Evolutionary conservation across 2,888 invertebrate species (phyloP), one percentile per base, ranked within the genome.

Genomic region (Mythimna pallens): DNA sequence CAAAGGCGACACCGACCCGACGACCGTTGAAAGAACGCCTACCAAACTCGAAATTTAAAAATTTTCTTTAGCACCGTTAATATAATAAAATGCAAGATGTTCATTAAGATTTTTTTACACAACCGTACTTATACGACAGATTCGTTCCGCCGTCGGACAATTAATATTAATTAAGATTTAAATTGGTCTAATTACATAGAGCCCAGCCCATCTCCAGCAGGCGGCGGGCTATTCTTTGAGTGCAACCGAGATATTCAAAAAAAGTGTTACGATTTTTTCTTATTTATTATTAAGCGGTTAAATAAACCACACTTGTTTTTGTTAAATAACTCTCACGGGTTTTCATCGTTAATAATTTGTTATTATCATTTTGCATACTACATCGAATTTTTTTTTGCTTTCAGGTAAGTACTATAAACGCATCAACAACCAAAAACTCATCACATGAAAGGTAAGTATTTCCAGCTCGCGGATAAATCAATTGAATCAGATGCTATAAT

Each of bases 141-240:
- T 96, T 95, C 95, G 94, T 94, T 94, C 94, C 93, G 94, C 93
- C 95, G 93, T 94, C 91, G 90, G 91, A 95, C 96, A 96, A 96
- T 96, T 96, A 96, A 95, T 96, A 96, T 95, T 95, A 96, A 96
- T 96, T 96, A 96, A 94, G 95, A 96, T 95, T 96, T 96, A 95
- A 96, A 96, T 96, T 96, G 96, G 95, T 95, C 95, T 96, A 95
- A 96, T 96, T 96, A 95, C 93, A 94, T 94, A 94, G 95, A 95
- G 92, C 93, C 92, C 91, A 93, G 92, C 90, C 93, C 93, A 93
- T 93, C 94, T 94, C 91, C 90, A 90, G 86, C 90, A 87, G 89
- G 87, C 92, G 86, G 90, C 92, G 86, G 90, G 92, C 90, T 90
- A 91, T 92, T 91, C 93, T 92, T 90, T 90, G 89, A 87, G 87